Evolutionary conservation across 2,797 vertebrate species (phyloP).

Genomic region (Lutjanus campechanus): DNA sequence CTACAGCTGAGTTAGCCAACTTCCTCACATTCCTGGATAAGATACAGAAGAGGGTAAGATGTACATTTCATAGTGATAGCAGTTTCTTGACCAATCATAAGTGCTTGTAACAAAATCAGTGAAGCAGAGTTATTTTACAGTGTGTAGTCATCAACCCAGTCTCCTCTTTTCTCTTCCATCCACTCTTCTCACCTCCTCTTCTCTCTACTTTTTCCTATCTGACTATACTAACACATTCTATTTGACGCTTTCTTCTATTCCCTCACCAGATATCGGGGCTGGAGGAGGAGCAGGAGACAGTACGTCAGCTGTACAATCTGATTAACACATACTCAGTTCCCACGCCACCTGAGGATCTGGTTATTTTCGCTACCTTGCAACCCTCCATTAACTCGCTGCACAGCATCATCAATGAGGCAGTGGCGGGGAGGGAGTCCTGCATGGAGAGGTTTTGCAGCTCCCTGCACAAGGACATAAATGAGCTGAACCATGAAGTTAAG

Average conservation of each 20-base stretch:
- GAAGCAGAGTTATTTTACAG: not conserved
- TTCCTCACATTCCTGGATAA: slow-evolving; percentile 89
- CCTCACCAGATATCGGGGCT: slow-evolving; percentile 83
- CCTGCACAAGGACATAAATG: slow-evolving; percentile 85
- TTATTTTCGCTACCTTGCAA: slow-evolving; percentile 85
- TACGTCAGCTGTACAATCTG: slow-evolving; percentile 88
- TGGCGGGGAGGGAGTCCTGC: slow-evolving; percentile 76
- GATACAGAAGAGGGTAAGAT: slow-evolving; percentile 89
- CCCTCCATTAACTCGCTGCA: slow-evolving; percentile 80
- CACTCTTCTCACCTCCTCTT: not conserved
- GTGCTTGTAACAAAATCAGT: not conserved
- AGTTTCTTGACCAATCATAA: not conserved
- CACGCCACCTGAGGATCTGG: slow-evolving; percentile 88
- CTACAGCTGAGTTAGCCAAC: slow-evolving; percentile 87
- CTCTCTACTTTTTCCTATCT: not conserved
- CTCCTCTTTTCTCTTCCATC: not conserved
- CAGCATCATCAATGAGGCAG: slow-evolving; percentile 80
- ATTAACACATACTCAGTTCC: slow-evolving; percentile 87
- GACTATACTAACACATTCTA: not conserved
- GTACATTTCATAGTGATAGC: not conserved
- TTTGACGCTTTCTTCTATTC: not conserved
- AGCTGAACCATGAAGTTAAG: slow-evolving; percentile 84
- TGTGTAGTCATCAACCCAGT: not conserved
- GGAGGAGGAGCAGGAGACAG: slow-evolving; percentile 82
- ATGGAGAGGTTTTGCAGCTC: slow-evolving; percentile 85